These are phyloP conservation scores for Tretioscincus oriximinensis DNA, from an alignment of 2,113 vertebrate species.

Conservation along the genomic window DNA sequence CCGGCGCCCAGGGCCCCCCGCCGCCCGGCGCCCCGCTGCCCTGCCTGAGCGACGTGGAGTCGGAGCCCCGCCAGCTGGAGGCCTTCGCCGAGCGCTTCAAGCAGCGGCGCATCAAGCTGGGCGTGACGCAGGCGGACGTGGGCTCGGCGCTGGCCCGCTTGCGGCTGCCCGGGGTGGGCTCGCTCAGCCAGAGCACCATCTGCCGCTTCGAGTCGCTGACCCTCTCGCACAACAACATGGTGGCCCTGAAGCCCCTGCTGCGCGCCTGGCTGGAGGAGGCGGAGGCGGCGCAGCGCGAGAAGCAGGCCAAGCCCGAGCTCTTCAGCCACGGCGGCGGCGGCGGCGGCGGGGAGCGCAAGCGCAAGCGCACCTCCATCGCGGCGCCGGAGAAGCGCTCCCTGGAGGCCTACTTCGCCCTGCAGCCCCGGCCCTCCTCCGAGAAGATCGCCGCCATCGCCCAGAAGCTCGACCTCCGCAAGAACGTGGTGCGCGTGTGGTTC, in stretches of 20 bases:
- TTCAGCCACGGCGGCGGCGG: slow-evolving; percentile 75
- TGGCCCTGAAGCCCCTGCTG: slow-evolving; percentile 89
- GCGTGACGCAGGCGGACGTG: slow-evolving; percentile 91
- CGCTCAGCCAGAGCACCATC: slow-evolving; percentile 94
- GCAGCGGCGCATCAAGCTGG: slow-evolving; percentile 89
- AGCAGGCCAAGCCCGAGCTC: slow-evolving; percentile 83
- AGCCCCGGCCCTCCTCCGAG: slow-evolving; percentile 90
- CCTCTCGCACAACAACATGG: slow-evolving; percentile 94
- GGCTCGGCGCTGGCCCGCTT: slow-evolving; percentile 89
- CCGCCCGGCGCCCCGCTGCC: slow-evolving; percentile 72
- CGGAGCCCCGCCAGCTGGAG: slow-evolving; percentile 90
- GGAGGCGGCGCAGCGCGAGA: slow-evolving; percentile 85
- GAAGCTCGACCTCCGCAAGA: slow-evolving; percentile 94
- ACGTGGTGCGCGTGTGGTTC: slow-evolving; percentile 94
- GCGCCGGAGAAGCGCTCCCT: slow-evolving; percentile 92
- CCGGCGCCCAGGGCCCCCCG: slow-evolving; percentile 4
- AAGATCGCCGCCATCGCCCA: slow-evolving; percentile 92
- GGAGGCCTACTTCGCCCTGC: slow-evolving; percentile 92
- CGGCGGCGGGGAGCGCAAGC: slow-evolving; percentile 86
- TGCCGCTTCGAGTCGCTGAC: slow-evolving; percentile 95
- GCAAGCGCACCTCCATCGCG: slow-evolving; percentile 91
- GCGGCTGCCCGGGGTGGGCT: slow-evolving; percentile 91
- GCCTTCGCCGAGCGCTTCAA: slow-evolving; percentile 92
- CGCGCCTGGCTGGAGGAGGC: slow-evolving; percentile 94
- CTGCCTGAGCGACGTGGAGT: slow-evolving; percentile 85